A percentile compares a stretch with the other conserved stretches of the same genome.
Evolutionary conservation across 2,797 vertebrate genomes (phyloP).

Genomic region (Xyrichtys novacula): DNA sequence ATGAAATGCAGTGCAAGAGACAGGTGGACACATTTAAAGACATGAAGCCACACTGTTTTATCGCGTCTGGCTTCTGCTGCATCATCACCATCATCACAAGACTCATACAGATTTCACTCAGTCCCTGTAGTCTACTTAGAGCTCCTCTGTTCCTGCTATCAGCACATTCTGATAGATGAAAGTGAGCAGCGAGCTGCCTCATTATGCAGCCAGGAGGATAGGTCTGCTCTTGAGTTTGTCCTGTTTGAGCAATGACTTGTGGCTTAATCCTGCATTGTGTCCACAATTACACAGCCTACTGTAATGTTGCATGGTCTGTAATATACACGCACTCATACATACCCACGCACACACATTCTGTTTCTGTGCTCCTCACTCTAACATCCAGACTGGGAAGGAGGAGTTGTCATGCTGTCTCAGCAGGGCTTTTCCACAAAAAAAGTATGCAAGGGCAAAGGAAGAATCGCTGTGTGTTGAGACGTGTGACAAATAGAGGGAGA

Average conservation of each 20-base stretch:
- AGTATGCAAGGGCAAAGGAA: slow-evolving; percentile 12
- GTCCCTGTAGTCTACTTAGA: slow-evolving; percentile 28
- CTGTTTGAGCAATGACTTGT: slow-evolving; percentile 62
- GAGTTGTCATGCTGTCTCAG: slow-evolving; percentile 49
- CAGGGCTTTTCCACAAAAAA: slow-evolving; percentile 51
- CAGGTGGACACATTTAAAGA: slow-evolving; percentile 8
- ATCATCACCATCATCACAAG: slow-evolving; percentile 27
- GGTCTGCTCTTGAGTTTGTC: slow-evolving; percentile 37
- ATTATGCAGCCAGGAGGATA: slow-evolving; percentile 48
- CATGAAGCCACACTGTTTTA: not conserved
- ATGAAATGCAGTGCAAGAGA: slow-evolving; percentile 12
- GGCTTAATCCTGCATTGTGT: slow-evolving; percentile 68
- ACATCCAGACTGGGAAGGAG: slow-evolving; percentile 33
- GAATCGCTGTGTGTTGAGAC: not conserved
- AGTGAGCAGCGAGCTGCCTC: slow-evolving; percentile 12
- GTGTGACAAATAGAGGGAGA: slow-evolving; percentile 2
- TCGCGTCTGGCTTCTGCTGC: slow-evolving; percentile 8
- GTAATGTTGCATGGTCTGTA: slow-evolving; percentile 54
- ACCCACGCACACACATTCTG: not conserved
- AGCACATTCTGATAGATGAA: slow-evolving; percentile 43
- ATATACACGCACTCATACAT: not conserved
- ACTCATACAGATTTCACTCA: slow-evolving; percentile 34
- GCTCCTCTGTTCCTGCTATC: slow-evolving; percentile 18
- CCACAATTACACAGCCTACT: slow-evolving; percentile 60
- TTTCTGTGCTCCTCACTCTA: slow-evolving; percentile 18